Percentiles rank a stretch among this genome's conserved stretches.
These are phyloP conservation scores for Xanthia icteritia DNA, from an alignment of 2,888 invertebrate genomes.

Conservation along the genomic window DNA sequence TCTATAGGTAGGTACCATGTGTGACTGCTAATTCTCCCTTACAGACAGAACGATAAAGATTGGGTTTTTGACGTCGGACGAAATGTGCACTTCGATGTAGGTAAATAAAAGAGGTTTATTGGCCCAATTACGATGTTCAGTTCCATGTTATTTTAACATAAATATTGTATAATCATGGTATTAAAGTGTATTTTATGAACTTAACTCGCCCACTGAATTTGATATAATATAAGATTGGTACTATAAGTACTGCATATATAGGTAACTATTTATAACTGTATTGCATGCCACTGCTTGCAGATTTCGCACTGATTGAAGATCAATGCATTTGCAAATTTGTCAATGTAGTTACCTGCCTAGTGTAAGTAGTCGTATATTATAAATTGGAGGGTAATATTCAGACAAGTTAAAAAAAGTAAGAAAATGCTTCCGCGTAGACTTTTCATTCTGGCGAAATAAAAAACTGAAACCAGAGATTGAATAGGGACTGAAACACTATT, in stretches of 20 bases:
- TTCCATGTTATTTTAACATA: conserved; percentile 20
- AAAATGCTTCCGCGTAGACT: not conserved
- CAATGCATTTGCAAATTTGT: not conserved
- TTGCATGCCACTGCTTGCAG: not conserved
- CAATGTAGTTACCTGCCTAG: not conserved
- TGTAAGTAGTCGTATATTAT: not conserved
- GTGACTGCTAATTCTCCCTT: not conserved
- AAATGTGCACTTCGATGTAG: not conserved
- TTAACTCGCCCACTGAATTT: conserved; percentile 10
- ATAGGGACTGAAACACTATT: not conserved
- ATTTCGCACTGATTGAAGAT: conserved; percentile 1
- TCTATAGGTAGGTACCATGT: not conserved
- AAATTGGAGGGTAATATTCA: not conserved
- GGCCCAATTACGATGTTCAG: conserved; percentile 12
- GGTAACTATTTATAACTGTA: not conserved
- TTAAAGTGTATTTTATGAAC: conserved; percentile 32
- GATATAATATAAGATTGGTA: not conserved
- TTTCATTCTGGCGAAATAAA: not conserved
- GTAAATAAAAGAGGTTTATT: conserved; percentile 27
- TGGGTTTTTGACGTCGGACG: not conserved
- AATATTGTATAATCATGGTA: conserved; percentile 34
- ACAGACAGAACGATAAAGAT: not conserved
- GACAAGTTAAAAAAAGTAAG: not conserved
- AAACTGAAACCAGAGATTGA: not conserved
- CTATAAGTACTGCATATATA: no score